Evolutionary conservation across 2,888 invertebrate species (phyloP).

Genomic region (Mongoloraphidia duomilia): DNA sequence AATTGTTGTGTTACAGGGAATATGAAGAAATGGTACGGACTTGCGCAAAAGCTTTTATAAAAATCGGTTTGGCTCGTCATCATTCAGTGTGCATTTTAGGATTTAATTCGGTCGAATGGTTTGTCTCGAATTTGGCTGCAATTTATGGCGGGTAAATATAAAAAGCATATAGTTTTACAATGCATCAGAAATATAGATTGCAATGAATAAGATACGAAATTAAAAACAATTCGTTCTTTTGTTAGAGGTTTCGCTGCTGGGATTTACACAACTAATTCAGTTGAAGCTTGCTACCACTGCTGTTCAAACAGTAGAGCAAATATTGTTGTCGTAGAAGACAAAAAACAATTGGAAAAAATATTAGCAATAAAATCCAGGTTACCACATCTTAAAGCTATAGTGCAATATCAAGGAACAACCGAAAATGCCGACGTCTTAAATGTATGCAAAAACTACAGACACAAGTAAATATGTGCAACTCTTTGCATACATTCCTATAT

Average conservation of each 20-base stretch:
- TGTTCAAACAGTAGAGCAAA: constrained; percentile 62
- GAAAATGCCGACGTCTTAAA: constrained; percentile 38
- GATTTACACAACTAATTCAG: constrained; percentile 81
- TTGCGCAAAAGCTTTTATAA: constrained; percentile 72
- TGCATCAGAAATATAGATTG: background rate
- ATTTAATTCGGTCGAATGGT: constrained; percentile 88
- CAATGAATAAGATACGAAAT: background rate
- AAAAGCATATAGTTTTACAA: background rate
- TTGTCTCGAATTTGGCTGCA: constrained; percentile 68
- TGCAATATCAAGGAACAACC: constrained; percentile 46
- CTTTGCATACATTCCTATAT: background rate
- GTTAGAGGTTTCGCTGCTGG: constrained; percentile 69
- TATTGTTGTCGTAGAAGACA: constrained; percentile 78
- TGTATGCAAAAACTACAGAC: constrained; percentile 26
- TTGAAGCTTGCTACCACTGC: constrained; percentile 73
- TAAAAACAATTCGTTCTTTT: constrained; percentile 5
- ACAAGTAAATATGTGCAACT: background rate
- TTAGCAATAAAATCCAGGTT: constrained; percentile 49
- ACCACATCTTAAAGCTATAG: constrained; percentile 62
- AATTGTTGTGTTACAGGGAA: constrained; percentile 39
- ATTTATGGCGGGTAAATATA: constrained; percentile 71
- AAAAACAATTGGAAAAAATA: constrained; percentile 75
- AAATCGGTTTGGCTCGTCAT: constrained; percentile 64
- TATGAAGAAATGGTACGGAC: constrained; percentile 60
- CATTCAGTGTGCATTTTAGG: constrained; percentile 79